Percentiles rank a stretch among this genome's conserved stretches.
Conservation (phyloP, 2,113 vertebrate species). For the Marmota flaviventris region DNA sequence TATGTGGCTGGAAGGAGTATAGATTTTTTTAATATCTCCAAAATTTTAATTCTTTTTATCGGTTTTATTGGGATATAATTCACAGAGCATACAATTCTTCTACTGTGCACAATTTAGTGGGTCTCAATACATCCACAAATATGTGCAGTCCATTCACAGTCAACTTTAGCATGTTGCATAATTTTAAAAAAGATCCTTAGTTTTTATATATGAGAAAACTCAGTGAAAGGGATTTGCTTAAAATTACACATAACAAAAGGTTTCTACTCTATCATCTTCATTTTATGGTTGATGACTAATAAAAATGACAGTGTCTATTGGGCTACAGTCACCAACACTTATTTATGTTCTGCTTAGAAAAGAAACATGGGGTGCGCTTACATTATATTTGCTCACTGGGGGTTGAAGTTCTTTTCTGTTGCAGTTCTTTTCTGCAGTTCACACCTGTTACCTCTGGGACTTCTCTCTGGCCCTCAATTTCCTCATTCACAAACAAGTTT, state of each 20-base stretch:
- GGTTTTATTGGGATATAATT: background rate
- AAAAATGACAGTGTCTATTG: background rate
- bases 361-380: accelerated
- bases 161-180: background rate
- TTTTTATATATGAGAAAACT: background rate
- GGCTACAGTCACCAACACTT: too few relatives aligned
- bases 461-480: background rate
- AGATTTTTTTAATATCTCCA: background rate
- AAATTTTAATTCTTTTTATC: background rate
- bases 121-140: background rate
- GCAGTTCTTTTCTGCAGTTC: accelerated
- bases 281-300: background rate
- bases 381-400: background rate
- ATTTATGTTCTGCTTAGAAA: background rate
- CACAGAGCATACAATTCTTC: accelerated
- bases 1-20: background rate
- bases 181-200: background rate
- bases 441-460: background rate
- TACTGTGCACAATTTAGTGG: background rate
- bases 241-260: background rate
- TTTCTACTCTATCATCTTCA: background rate
- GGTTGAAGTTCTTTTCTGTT: too few relatives aligned
- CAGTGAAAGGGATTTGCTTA: background rate
- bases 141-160: accelerated
- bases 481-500: background rate